Evolutionary conservation across 2,113 vertebrate genomes (phyloP), one percentile per base, ranked within the genome.

Genomic region (Herpetotheres cachinnans): DNA sequence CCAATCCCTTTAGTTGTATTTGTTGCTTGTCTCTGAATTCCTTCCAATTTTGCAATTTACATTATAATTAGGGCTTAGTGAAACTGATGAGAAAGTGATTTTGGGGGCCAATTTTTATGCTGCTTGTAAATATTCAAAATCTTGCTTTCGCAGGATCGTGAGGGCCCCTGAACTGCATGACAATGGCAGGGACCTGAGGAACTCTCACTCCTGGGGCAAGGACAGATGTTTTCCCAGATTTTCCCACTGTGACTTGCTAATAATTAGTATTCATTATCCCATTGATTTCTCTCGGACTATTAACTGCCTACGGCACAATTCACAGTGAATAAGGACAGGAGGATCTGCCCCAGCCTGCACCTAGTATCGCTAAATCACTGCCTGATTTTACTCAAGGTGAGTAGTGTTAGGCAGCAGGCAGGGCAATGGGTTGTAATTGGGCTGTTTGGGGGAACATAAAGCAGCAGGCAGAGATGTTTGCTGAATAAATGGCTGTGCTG

Each of bases 21-120:
- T 96, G 95, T 95, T 93, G 89, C 83, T 96, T 9, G 2, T 95
- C 85, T 96, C 95, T 95, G 91, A 97, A 94, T 96, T 94, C 93
- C 80, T 95, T 97, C 94, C 95, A 97, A 65, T 89, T 97, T 91
- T 96, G 61, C 90, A 92, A 93, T 95, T 97, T 97, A 95, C 91
- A 80, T 89, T 94, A 92, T 97, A 96, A 97, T 96, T 96, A 97
- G n/a, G 44, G 86, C 83, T 96, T 96, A 97, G 82, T 40, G 66
- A 94, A 97, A 95, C 77, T 83, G 92, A 96, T 94, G 88, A 97
- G 93, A 96, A 97, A 95, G 89, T 93, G 70, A 87, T 95, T 95
- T 94, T 71, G 4, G 85, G 83, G 95, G 70, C 92, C 82, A 95
- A 69, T 66, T 95, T 86, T 95, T 95, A 83, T 88, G 44, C 71